Evolutionary conservation across 92 coral and sea anemone species (phyloP).

Genomic region (Siderastrea siderea): DNA sequence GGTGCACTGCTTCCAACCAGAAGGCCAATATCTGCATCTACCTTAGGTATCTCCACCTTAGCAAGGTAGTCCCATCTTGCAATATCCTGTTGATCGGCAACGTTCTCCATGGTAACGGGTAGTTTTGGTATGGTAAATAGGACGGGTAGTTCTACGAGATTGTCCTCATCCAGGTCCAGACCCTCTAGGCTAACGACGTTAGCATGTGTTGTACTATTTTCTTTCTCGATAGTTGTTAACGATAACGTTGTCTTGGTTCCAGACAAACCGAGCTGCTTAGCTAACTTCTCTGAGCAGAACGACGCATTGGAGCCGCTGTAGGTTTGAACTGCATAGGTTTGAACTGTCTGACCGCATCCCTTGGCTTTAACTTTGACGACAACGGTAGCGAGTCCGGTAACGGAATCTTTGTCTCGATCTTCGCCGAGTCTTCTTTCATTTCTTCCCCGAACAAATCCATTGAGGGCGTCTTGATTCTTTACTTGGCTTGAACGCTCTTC

Average conservation of each 20-base stretch:
- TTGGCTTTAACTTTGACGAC: slow-evolving; percentile 73
- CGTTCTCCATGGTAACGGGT: slow-evolving; percentile 60
- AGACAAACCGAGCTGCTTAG: slow-evolving; percentile 21
- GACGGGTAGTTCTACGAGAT: slow-evolving; percentile 30
- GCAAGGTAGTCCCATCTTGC: slow-evolving; percentile 42
- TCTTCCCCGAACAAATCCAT: slow-evolving; percentile 29
- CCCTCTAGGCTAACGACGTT: slow-evolving; percentile 56
- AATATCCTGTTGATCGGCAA: slow-evolving; percentile 43
- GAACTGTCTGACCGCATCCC: slow-evolving; percentile 51
- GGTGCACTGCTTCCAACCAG: slow-evolving; percentile 69
- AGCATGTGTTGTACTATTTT: slow-evolving; percentile 32
- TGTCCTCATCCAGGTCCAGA: slow-evolving; percentile 38
- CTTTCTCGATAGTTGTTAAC: slow-evolving; percentile 65
- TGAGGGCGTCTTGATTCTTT: slow-evolving; percentile 13
- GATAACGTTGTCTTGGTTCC: slow-evolving; percentile 50
- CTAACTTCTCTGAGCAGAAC: slow-evolving; percentile 66
- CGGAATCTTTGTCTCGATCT: slow-evolving; percentile 15
- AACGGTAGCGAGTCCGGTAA: slow-evolving; percentile 54
- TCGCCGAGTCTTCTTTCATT: neutral
- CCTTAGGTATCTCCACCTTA: slow-evolving; percentile 23
- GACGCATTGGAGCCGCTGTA: slow-evolving; percentile 79
- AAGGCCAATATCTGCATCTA: slow-evolving; percentile 58
- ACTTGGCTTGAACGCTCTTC: slow-evolving; percentile 8
- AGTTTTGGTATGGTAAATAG: slow-evolving; percentile 59
- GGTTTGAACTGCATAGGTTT: slow-evolving; percentile 50